Evolutionary conservation across 2,113 vertebrate species (phyloP).

Genomic region (Capra hircus): DNA sequence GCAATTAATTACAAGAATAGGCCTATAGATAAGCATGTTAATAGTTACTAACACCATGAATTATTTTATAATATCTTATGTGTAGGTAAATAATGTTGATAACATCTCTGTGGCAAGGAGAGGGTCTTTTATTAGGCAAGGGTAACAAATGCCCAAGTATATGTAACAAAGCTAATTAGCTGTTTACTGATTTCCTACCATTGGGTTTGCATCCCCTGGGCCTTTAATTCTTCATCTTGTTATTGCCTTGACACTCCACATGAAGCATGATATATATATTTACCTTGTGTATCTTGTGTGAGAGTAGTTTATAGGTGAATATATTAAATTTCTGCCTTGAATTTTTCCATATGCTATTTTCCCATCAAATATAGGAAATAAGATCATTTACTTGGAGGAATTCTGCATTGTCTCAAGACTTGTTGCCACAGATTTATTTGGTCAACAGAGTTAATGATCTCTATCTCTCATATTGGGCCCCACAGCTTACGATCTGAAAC

Average conservation of each 20-base stretch:
- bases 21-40: neutral
- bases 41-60: neutral
- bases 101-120: neutral
- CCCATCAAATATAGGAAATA: neutral
- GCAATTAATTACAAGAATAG: neutral
- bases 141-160: neutral
- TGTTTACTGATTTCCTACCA: constrained; percentile 62
- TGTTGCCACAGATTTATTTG: neutral
- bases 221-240: constrained; percentile 54
- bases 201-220: constrained; percentile 46
- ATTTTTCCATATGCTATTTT: neutral
- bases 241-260: neutral
- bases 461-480: neutral
- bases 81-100: neutral
- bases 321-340: neutral
- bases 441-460: neutral
- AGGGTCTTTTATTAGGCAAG: neutral
- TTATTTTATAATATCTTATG: neutral
- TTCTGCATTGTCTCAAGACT: neutral
- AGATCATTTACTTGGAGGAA: neutral
- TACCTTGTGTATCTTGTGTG: neutral
- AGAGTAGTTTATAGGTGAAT: constrained; percentile 14
- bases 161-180: constrained; percentile 56
- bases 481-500: neutral
- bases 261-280: neutral